A percentile compares a stretch with the other conserved stretches of the same genome.
Evolutionary conservation across 2,888 invertebrate species (phyloP).

Genomic region (Cerastis rubricosa): DNA sequence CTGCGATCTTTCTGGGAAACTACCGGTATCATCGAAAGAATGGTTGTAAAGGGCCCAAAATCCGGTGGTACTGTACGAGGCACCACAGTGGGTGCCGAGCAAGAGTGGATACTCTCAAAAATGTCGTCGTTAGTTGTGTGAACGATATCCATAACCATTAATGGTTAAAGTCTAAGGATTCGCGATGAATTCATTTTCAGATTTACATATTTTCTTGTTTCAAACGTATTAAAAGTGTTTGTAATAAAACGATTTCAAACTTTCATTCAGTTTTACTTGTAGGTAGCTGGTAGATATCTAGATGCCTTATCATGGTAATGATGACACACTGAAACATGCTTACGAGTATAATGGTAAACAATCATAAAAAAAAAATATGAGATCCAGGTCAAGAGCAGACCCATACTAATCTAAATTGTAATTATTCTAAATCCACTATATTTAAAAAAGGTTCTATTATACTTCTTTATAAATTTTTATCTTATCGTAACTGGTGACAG

Average conservation of each 20-base stretch:
- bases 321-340: neutral
- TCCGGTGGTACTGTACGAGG: slow-evolving; percentile 37
- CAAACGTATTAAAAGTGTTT: no score
- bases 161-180: neutral
- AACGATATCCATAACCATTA: slow-evolving; percentile 22
- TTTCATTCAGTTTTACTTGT: neutral
- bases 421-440: no score
- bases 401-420: neutral
- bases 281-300: neutral
- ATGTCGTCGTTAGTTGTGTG: slow-evolving; percentile 8
- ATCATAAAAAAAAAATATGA: no score
- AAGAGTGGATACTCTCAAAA: slow-evolving; percentile 18
- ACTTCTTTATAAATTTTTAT: neutral
- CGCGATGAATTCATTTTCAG: neutral
- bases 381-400: neutral
- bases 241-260: neutral
- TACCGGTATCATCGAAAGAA: slow-evolving; percentile 32
- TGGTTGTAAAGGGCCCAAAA: neutral
- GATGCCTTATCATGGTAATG: neutral
- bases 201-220: no score
- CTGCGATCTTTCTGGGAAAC: slow-evolving; percentile 15
- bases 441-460: no score
- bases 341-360: neutral
- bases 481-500: neutral
- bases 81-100: slow-evolving; percentile 30